Base-by-base conservation (phyloP, 2,113 vertebrate species). In the Ibidorhyncha struthersii region DNA sequence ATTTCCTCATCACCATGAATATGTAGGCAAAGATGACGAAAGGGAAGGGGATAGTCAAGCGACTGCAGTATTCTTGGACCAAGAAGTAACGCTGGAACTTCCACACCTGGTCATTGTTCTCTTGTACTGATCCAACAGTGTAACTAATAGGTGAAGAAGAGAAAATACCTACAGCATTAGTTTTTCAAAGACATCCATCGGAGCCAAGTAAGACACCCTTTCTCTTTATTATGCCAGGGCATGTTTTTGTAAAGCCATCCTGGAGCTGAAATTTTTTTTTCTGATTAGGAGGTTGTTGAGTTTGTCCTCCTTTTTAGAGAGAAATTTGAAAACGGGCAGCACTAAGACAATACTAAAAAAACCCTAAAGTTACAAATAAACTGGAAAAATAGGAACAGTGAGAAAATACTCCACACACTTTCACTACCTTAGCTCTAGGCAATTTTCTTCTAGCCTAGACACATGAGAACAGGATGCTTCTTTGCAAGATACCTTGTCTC, bases 41-140 rank as follows among this genome's bases (percentile, higher is more conserved):
- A 32, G 98, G 98, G 89, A 98, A 98, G 59, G 98, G 98, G 52
- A 98, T 97, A 25, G 98, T 98, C 80, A 98, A 62, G 55, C 98
- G 98, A 26, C 74, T 98, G 94, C 98, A 98, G 79, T 98, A 98
- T 16, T 98, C 98, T 65, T 98, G 98, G 11, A 98, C 97, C 93
- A 98, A 95, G 93, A 98, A 98, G 73, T 98, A 98, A 20, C 98
- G 94, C 96, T 98, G 98, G 93, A 98, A 98, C 69, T 98, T 98
- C 98, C 98, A 98, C 53, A 98, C 98, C 90, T 98, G 98, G 66
- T 98, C 98, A 0, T 98, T 98, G 96, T 98, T 98, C 86, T 98
- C 98, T 62, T 98, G 98, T 4, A 98, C 98, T 0, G 97, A 98
- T 38, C 98, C 98, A 70, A 98, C 98, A 0, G 98, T 98, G 95